Conservation (phyloP, 1,140 invertebrate genomes). For the Leguminivora glycinivorella region DNA sequence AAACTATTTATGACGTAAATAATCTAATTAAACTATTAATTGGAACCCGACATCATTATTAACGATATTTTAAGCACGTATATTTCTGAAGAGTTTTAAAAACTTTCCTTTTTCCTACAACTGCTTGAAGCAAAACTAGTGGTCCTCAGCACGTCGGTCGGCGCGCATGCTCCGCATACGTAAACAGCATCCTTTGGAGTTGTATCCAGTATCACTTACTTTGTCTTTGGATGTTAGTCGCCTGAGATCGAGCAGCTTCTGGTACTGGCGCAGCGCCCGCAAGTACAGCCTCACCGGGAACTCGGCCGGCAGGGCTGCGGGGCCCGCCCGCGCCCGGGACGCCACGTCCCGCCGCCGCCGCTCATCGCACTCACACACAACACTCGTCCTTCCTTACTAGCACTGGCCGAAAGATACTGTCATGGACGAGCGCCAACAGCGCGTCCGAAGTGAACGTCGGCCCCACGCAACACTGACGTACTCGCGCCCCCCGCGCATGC, state of each 20-base stretch:
- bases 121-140: background rate
- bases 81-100: background rate
- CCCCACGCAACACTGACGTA: conserved; percentile 69
- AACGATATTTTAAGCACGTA: background rate
- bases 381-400: conserved; percentile 59
- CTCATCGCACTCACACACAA: conserved; percentile 63
- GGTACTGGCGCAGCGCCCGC: conserved; percentile 81
- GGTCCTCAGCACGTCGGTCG: conserved; percentile 25
- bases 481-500: conserved; percentile 61
- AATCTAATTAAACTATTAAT: no score
- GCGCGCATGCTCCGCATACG: background rate
- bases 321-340: conserved; percentile 50
- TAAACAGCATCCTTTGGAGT: background rate
- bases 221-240: conserved; percentile 71
- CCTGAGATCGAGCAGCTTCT: conserved; percentile 78
- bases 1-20: no score
- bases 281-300: conserved; percentile 80
- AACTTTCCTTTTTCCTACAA: background rate
- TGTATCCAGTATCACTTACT: conserved; percentile 55
- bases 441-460: conserved; percentile 76
- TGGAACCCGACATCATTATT: no score
- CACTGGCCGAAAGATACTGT: conserved; percentile 46
- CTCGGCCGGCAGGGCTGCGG: conserved; percentile 75
- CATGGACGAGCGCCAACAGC: conserved; percentile 57
- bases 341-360: conserved; percentile 62